Conservation (phyloP, 1,140 invertebrate genomes). For the Mycetomoellerius zeteki region DNA sequence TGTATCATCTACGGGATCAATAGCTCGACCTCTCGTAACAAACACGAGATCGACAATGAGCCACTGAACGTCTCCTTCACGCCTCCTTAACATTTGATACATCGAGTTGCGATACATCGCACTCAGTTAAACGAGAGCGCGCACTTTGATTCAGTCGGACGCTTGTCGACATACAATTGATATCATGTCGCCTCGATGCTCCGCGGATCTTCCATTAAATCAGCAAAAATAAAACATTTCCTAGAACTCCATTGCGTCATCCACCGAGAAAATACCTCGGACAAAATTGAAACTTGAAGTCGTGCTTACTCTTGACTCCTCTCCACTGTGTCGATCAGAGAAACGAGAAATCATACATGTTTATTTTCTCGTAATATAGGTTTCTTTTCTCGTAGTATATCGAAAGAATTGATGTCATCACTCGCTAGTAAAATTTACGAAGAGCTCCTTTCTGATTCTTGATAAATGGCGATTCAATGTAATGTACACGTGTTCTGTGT, state of each 20-base stretch:
- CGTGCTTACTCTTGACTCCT: background rate
- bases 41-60: slow-evolving; percentile 29
- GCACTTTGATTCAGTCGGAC: background rate
- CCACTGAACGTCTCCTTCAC: background rate
- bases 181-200: background rate
- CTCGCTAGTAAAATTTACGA: background rate
- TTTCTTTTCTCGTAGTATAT: background rate
- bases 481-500: background rate
- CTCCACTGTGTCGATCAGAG: background rate
- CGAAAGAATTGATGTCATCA: background rate
- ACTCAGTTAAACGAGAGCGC: background rate
- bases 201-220: background rate
- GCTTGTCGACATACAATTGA: background rate
- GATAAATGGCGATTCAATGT: slow-evolving; percentile 15
- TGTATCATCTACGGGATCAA: background rate
- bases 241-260: background rate
- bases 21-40: slow-evolving; percentile 19
- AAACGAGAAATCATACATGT: slow-evolving; percentile 9
- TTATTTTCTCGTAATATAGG: too few relatives aligned
- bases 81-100: background rate
- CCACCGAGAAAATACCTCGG: background rate
- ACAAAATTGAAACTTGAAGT: background rate
- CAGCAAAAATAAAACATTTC: background rate
- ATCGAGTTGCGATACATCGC: background rate
- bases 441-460: background rate